Base-by-base conservation (phyloP, 2,113 vertebrate genomes). In the Rana temporaria region DNA sequence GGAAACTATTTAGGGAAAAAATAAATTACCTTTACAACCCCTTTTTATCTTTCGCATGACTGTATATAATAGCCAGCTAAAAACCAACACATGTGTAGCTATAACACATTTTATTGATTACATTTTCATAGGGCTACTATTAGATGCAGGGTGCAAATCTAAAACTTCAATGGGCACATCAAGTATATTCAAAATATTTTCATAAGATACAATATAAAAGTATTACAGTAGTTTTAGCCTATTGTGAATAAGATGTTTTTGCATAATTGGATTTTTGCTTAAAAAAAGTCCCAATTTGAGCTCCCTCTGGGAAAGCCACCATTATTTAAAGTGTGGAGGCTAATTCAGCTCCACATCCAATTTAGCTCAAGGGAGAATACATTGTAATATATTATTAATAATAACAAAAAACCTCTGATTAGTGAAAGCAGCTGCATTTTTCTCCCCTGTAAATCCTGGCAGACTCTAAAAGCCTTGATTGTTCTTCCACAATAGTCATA, bases 371-470 rank as follows among this genome's bases (percentile, higher is more conserved):
- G 71, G 81, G 81, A 75, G 72, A 82, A 82, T 66, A 82, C 53
- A 76, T 64, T 63, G 68, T 82, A 82, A 82, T 82, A 82, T 82
- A 76, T 82, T 82, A 76, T 82, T 82, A 82, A 82, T 82, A 68
- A 82, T 82, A 82, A 82, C 81, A 82, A 82, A 82, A 82, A 71
- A 76, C 81, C 81, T 82, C 81, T 76, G 62, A 82, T 75, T 76
- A 76, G 63, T 56, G 76, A 26, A 82, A 56, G 63, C 63, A 76
- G 72, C 72, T 73, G 72, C 59, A 75, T 68, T 75, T 76, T 82
- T 34, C 42, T 53, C 72, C 9, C 60, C 48, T 60, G 71, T 82
- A 75, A 82, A 59, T 82, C 72, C 62, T 82, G 81, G 64, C 81
- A 60, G 71, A 60, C 32, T 82, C 57, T 76, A 76, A 82, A 75